A percentile compares a stretch with the other conserved stretches of the same genome.
Evolutionary conservation across 2,113 vertebrate genomes (phyloP).

Genomic region (Pyxicephalus adspersus): DNA sequence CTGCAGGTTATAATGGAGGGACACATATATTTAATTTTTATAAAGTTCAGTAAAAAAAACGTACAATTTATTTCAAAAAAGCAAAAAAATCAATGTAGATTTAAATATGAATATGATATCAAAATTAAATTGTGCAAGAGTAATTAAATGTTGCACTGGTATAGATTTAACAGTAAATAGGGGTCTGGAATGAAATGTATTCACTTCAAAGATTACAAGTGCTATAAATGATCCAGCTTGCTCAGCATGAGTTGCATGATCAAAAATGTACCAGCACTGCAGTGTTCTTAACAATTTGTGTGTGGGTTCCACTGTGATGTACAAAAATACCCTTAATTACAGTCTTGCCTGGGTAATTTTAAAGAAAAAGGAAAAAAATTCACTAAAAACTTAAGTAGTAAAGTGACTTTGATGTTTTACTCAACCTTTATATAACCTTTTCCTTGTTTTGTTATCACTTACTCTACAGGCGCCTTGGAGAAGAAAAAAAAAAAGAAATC

Average conservation of each 20-base stretch:
- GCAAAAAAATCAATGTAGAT: not conserved
- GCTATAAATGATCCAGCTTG: constrained; percentile 55
- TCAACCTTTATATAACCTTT: constrained; percentile 67
- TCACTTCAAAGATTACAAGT: constrained; percentile 59
- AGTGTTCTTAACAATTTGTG: constrained; percentile 63
- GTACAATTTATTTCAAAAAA: not conserved
- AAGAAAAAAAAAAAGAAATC: constrained; percentile 49
- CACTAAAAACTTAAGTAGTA: constrained; percentile 57
- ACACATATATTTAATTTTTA: too few relatives aligned
- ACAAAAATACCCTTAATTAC: constrained; percentile 66
- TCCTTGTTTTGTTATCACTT: constrained; percentile 63
- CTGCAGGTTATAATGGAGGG: too few relatives aligned
- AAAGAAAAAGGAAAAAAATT: constrained; percentile 50
- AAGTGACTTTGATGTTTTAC: constrained; percentile 61
- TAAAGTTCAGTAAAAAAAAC: too few relatives aligned
- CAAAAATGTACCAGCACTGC: constrained; percentile 63
- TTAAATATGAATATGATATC: too few relatives aligned
- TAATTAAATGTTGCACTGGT: not conserved
- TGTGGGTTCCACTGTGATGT: constrained; percentile 58
- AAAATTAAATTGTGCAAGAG: not conserved
- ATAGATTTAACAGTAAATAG: constrained; percentile 55
- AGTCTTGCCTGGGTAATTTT: constrained; percentile 60
- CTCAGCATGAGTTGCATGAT: constrained; percentile 63
- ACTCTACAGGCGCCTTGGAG: constrained; percentile 59
- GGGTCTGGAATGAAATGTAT: constrained; percentile 58